Conservation (phyloP, 2,113 vertebrate species). For the Onychostruthus taczanowskii region DNA sequence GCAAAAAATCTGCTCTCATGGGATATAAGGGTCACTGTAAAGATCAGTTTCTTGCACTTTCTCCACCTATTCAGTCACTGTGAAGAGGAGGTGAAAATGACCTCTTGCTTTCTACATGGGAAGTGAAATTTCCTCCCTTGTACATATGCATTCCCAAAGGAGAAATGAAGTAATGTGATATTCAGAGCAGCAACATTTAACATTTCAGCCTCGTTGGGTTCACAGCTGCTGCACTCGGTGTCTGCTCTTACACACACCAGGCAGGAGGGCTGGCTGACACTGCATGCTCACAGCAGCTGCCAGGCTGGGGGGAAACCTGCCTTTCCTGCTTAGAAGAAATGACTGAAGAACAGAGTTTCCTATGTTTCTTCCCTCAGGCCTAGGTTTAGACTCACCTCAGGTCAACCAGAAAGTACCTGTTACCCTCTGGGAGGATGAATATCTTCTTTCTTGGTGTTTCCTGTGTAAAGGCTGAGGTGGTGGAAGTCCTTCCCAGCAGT, state of each 20-base stretch:
- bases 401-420: neutral
- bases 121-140: neutral
- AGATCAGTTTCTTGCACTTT: neutral
- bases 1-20: neutral
- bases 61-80: neutral
- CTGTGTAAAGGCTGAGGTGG: neutral
- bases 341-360: neutral
- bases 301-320: neutral
- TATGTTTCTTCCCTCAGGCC: neutral
- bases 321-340: neutral
- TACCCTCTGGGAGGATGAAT: neutral
- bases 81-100: neutral
- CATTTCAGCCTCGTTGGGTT: neutral
- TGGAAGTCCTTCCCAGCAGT: neutral
- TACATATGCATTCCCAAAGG: neutral
- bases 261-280: neutral
- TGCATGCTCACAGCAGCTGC: neutral
- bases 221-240: neutral
- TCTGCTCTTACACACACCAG: neutral
- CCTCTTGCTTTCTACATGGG: neutral
- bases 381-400: neutral
- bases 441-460: neutral
- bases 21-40: neutral
- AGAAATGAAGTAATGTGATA: neutral
- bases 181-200: neutral